A percentile compares a stretch with the other conserved stretches of the same genome.
phyloP scores from a whole-genome alignment of 2,113 vertebrate genomes.

The Raja brachyura region DNA sequence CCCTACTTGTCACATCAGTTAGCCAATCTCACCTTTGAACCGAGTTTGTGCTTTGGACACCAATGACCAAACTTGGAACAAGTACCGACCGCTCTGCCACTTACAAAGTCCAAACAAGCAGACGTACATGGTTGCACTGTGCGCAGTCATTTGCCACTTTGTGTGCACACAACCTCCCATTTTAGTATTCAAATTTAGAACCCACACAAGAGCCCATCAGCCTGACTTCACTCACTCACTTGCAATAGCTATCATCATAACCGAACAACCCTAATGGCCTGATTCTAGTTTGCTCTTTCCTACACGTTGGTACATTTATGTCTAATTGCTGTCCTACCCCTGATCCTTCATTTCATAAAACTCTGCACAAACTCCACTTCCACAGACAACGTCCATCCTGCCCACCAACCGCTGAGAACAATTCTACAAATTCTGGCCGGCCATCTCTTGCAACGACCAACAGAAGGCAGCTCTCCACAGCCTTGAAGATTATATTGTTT shows the following conservation, averaged over 20 bases:
- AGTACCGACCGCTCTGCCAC: not conserved
- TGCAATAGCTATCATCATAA: not conserved
- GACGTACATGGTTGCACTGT: not conserved
- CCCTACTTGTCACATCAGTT: not conserved
- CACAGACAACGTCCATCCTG: not conserved
- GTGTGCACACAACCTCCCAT: not conserved
- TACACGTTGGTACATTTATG: not conserved
- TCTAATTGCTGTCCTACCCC: not conserved
- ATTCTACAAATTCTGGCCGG: not conserved
- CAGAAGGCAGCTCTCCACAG: not conserved
- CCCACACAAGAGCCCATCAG: not conserved
- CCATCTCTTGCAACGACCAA: not conserved
- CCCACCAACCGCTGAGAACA: not conserved
- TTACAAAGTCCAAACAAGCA: not conserved
- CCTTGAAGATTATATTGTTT: constrained; percentile 29
- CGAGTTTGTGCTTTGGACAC: not conserved
- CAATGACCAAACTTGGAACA: constrained; percentile 8
- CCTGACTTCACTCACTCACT: not conserved
- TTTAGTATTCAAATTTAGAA: not conserved
- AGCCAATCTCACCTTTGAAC: not conserved
- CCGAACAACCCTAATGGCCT: not conserved
- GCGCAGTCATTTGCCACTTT: not conserved
- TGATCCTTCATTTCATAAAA: not conserved
- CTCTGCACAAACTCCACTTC: constrained; percentile 10
- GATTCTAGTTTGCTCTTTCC: not conserved